These are phyloP conservation scores for Meghimatium bilineatum DNA, from an alignment of 2,888 invertebrate genomes.

Conservation along the genomic window DNA sequence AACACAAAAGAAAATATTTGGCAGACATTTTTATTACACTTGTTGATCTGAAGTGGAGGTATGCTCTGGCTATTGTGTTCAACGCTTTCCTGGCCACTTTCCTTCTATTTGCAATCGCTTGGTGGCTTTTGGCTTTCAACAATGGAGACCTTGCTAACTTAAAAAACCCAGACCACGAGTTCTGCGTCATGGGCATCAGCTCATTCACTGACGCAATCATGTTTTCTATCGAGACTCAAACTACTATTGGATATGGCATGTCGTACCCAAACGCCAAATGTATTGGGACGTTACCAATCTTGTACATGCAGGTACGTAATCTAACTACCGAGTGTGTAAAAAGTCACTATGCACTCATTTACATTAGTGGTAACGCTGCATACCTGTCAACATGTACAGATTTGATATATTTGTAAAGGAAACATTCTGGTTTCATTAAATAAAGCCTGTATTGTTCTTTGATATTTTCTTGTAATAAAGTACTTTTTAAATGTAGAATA, in stretches of 20 bases:
- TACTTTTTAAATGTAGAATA: no score
- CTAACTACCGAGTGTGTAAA: no score
- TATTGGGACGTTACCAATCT: conserved; percentile 90
- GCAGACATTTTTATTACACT: conserved; percentile 93
- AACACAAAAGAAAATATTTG: conserved; percentile 81
- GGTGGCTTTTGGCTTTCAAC: conserved; percentile 74
- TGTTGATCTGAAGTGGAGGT: conserved; percentile 93
- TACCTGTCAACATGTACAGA: no score
- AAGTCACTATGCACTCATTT: no score
- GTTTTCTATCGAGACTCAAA: conserved; percentile 48
- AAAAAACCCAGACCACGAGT: conserved; percentile 56
- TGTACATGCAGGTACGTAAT: conserved; percentile 80
- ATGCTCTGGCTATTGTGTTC: conserved; percentile 90
- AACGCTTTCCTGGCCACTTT: conserved; percentile 90
- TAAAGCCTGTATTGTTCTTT: no score
- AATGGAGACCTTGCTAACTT: conserved; percentile 54
- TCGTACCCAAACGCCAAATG: conserved; percentile 93
- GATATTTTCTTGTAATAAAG: no score
- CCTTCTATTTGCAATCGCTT: conserved; percentile 80
- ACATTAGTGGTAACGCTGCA: no score
- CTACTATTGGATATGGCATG: conserved; percentile 88
- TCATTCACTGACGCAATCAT: conserved; percentile 43
- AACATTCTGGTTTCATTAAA: no score
- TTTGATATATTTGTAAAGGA: no score
- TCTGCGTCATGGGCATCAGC: conserved; percentile 47